A percentile compares a stretch with the other conserved stretches of the same genome.
Evolutionary conservation across 2,797 vertebrate species (phyloP).

Genomic region (Graptemys geographica): DNA sequence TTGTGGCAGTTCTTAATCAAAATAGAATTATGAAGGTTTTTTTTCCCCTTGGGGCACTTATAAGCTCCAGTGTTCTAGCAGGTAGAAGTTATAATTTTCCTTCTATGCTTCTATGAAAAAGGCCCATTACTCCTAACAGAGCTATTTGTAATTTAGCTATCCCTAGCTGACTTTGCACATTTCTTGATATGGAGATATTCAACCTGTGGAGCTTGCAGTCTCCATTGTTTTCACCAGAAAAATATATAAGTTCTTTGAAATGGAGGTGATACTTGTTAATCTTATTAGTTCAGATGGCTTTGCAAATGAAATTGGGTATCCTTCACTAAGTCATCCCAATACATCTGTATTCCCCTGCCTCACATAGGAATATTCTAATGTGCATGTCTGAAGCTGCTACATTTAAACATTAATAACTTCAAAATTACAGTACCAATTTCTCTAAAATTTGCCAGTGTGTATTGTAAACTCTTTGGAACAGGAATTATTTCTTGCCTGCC

Average conservation of each 20-base stretch:
- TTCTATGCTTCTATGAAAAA: slow-evolving; percentile 53
- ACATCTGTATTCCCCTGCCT: not conserved
- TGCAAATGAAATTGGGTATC: slow-evolving; percentile 55
- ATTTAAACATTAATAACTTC: slow-evolving; percentile 58
- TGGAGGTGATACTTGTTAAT: not conserved
- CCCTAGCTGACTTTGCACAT: slow-evolving; percentile 39
- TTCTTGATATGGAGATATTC: slow-evolving; percentile 70
- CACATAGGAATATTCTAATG: slow-evolving; percentile 37
- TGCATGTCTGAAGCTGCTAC: slow-evolving; percentile 44
- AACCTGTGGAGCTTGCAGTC: slow-evolving; percentile 19
- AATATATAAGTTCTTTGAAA: not conserved
- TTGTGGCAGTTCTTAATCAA: slow-evolving; percentile 53
- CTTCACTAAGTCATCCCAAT: slow-evolving; percentile 64
- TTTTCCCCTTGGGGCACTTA: slow-evolving; percentile 27
- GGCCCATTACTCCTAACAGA: slow-evolving; percentile 49
- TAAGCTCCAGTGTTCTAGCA: slow-evolving; percentile 44
- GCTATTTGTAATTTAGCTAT: slow-evolving; percentile 70
- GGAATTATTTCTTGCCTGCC: slow-evolving; percentile 32
- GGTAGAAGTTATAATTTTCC: slow-evolving; percentile 38
- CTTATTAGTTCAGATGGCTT: slow-evolving; percentile 54
- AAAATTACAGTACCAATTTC: slow-evolving; percentile 53
- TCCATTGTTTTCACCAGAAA: slow-evolving; percentile 52
- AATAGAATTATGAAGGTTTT: not conserved
- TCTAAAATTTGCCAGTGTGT: slow-evolving; percentile 55
- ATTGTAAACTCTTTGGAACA: slow-evolving; percentile 45